Base-by-base conservation (phyloP, 2,888 invertebrate genomes). In the Synergus laeviventris region DNA sequence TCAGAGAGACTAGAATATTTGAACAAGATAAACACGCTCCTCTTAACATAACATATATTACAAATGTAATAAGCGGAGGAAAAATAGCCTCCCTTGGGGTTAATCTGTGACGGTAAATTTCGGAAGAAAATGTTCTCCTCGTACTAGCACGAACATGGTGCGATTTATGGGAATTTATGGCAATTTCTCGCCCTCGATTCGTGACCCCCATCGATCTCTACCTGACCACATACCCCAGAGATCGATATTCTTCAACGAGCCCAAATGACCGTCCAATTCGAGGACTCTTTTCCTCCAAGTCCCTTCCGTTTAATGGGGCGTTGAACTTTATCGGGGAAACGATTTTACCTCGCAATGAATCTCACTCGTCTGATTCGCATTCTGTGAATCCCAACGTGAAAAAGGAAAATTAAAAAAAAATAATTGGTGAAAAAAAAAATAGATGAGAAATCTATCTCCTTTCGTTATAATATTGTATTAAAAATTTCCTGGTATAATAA, bases 291-390 rank as follows among this genome's bases (percentile, higher is more conserved):
- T 62, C n/a, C 62, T 39, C 62, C n/a, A 62, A 38, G n/a, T 62
- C 62, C 62, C 62, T 62, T 62, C 38, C 38, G 38, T 18, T 62
- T 62, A 62, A 62, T 62, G 62, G 62, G 38, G 11, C 62, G 62
- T 39, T 62, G 31, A 62, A 62, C 62, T 62, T 62, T 62, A 62
- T 62, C 62, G 62, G n/a, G 11, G 62, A 39, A 62, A 62, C 62
- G 16, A 38, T 62, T 62, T 62, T 38, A 62, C 62, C 38, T 38
- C 36, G 62, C 62, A 62, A 36, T 38, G 62, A 62, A 62, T n/a
- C 62, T 38, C 38, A 38, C 36, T 31, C 62, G 38, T 7, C 38
- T 38, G n/a, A 7, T 62, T 62, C 38, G 1, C 18, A 62, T 62
- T 62, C 38, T 62, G n/a, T 4, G 36, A 39, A n/a, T 36, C 39